Evolutionary conservation across 2,113 vertebrate species (phyloP).

Genomic region (Astatoreochromis straeleni): DNA sequence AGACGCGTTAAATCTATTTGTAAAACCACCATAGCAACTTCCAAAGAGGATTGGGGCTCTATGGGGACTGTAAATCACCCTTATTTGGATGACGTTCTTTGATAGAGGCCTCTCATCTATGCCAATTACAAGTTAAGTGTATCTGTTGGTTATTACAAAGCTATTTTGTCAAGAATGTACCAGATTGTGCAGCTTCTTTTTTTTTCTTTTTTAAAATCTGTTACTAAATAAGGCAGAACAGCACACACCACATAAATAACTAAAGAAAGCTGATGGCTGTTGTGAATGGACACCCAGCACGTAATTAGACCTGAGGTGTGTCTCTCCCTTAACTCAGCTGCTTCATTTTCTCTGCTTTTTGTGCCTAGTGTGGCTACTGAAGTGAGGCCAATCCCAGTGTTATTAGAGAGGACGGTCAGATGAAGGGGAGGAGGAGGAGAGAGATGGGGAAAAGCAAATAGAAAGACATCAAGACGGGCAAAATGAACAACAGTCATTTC

Average conservation of each 20-base stretch:
- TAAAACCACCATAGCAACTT: neutral
- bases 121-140: neutral
- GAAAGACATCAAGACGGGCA: neutral
- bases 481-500: slow-evolving; percentile 3
- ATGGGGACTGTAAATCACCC: neutral
- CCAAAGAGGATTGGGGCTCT: neutral
- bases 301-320: slow-evolving; percentile 7
- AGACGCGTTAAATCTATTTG: neutral
- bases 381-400: slow-evolving; percentile 5
- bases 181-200: neutral
- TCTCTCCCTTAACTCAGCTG: neutral
- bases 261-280: neutral
- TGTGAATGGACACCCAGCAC: neutral
- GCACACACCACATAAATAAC: neutral
- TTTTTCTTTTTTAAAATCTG: neutral
- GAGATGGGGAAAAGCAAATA: neutral
- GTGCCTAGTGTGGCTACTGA: slow-evolving; percentile 16
- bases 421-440: neutral
- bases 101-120: neutral
- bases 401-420: slow-evolving; percentile 32
- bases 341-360: neutral
- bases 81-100: neutral
- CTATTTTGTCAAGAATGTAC: neutral
- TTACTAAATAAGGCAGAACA: neutral
- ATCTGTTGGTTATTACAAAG: neutral